These are phyloP conservation scores for Poecilia gillii DNA, from an alignment of 2,797 vertebrate genomes.

Conservation along the genomic window DNA sequence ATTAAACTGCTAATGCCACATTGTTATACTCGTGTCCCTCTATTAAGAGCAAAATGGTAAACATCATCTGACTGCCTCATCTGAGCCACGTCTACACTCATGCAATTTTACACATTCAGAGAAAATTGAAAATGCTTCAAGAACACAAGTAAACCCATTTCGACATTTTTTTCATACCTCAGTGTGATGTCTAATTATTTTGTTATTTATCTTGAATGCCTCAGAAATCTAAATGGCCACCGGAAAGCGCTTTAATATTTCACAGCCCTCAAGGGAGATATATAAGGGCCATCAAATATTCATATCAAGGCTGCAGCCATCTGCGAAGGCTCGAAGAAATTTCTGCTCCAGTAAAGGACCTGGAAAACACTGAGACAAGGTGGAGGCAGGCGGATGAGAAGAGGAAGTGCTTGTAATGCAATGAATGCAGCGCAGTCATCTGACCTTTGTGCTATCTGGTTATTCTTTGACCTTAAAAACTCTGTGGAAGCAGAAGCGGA, in stretches of 20 bases:
- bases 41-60: neutral
- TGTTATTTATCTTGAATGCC: conserved; percentile 23
- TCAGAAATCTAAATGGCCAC: conserved; percentile 58
- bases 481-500: neutral
- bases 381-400: conserved; percentile 16
- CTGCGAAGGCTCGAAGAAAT: conserved; percentile 67
- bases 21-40: neutral
- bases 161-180: neutral
- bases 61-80: neutral
- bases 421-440: neutral
- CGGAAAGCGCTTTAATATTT: conserved; percentile 79
- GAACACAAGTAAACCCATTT: conserved; percentile 2
- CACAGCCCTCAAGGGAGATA: conserved; percentile 70
- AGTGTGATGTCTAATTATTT: neutral
- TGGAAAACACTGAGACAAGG: conserved; percentile 43
- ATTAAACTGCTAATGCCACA: neutral
- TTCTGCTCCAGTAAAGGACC: conserved; percentile 50
- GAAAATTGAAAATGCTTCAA: conserved; percentile 4
- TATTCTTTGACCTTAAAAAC: neutral
- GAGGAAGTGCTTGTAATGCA: conserved; percentile 8
- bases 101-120: conserved; percentile 13
- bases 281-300: conserved; percentile 79
- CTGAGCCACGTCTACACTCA: neutral
- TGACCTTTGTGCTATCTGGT: neutral
- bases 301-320: conserved; percentile 71